Evolutionary conservation across 2,113 vertebrate genomes (phyloP).

Genomic region (human): GRCh38 chr12:58913501-58914000

Average conservation of each 20-base stretch:
- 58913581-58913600: slow-evolving; percentile 64
- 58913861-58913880: not conserved
- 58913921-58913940: accelerated
- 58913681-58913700: not conserved
- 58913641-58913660: not conserved
- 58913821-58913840: not conserved
- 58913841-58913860: not conserved
- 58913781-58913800: not conserved
- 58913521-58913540: slow-evolving; percentile 78
- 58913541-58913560: slow-evolving; percentile 27
- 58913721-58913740: not conserved
- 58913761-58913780: not conserved
- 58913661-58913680: not conserved
- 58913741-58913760: not conserved
- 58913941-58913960: slow-evolving; percentile 33
- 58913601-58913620: slow-evolving; percentile 81
- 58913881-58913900: not conserved
- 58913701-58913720: not conserved
- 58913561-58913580: slow-evolving; percentile 64
- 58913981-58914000: slow-evolving; percentile 93
- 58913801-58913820: not conserved
- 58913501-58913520: slow-evolving; percentile 79
- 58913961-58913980: slow-evolving; percentile 86
- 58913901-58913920: not conserved
- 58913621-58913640: not conserved